Conservation (phyloP, 2,797 vertebrate genomes). For the Platyrinchus mystaceus region DNA sequence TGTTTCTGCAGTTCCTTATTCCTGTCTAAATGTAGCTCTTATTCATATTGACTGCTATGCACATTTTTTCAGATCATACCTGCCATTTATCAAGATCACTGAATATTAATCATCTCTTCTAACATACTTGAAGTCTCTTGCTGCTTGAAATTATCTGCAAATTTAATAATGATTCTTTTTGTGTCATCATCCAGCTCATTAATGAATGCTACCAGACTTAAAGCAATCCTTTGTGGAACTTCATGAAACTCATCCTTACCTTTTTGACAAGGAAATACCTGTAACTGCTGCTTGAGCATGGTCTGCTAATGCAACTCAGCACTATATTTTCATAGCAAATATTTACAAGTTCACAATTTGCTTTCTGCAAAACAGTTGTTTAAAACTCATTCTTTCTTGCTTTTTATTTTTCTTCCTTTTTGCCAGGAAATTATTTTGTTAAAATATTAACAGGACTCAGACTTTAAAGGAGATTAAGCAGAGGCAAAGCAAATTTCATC, state of each 20-base stretch:
- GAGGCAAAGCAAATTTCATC: not conserved
- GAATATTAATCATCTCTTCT: conserved; percentile 19
- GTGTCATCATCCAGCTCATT: not conserved
- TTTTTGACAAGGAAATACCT: not conserved
- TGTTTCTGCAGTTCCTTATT: not conserved
- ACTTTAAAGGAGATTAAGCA: not conserved
- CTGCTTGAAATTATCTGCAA: conserved; percentile 12
- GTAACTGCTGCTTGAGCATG: not conserved
- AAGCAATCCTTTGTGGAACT: not conserved
- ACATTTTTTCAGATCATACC: conserved; percentile 1
- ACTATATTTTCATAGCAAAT: not conserved
- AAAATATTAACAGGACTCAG: not conserved
- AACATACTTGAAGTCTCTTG: not conserved
- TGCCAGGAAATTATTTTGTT: not conserved
- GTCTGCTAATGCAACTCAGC: not conserved
- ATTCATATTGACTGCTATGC: not conserved
- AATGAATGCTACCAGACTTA: not conserved
- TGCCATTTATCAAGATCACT: not conserved
- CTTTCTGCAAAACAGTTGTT: not conserved
- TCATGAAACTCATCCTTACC: not conserved
- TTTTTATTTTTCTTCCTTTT: not conserved
- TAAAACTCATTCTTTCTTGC: not conserved
- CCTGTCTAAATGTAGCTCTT: not conserved
- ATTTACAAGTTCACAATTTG: not conserved
- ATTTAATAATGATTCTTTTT: conserved; percentile 18